Base-by-base conservation (phyloP, 2,113 vertebrate species). In the Dendrocopos noguchii region DNA sequence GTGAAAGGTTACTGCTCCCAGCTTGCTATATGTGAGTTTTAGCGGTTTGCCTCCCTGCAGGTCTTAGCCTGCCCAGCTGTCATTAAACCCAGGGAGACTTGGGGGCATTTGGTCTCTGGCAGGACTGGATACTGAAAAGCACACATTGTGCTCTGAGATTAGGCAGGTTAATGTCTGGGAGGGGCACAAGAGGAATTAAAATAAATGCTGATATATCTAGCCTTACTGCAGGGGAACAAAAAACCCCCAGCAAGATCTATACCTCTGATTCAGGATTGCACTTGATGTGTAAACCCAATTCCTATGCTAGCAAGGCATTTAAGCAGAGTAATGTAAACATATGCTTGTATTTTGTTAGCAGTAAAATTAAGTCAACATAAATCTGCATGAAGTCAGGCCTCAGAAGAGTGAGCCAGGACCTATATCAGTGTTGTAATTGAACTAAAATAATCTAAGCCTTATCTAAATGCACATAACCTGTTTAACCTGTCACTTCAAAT, bases 401-500 rank as follows among this genome's bases (percentile, higher is more conserved):
- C 46, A 84, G 50, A 82, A 82, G 91, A 85, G 79, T 87, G 90
- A 93, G 64, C 94, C 93, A 91, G 82, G 91, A 64, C 47, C 76
- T 89, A 89, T 77, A 85, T 77, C 67, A 28, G 64, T 17, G 33
- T 64, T 71, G 72, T 60, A 95, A 52, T 2, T 59, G 64, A 89
- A 91, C 94, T 90, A 84, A 94, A 96, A 94, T 91, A 94, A 93
- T 82, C 81, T 29, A 66, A 77, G 42, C 67, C 82, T 87, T 68
- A 75, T 91, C 72, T 59, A 90, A 92, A 92, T 70, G 91, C 82
- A 77, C 79, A 9, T 12, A 87, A 87, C 84, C 93, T 36, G 36
- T 39, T 94, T 94, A 90, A 85, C 85, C 93, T 95, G 94, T 96
- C 91, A 90, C 79, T 90, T 94, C 87, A 77, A 56, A 95, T 94